Percentiles rank a stretch among this genome's conserved stretches.
phyloP scores from a whole-genome alignment of 1,140 invertebrate genomes.

The Diorhabda elongata region DNA sequence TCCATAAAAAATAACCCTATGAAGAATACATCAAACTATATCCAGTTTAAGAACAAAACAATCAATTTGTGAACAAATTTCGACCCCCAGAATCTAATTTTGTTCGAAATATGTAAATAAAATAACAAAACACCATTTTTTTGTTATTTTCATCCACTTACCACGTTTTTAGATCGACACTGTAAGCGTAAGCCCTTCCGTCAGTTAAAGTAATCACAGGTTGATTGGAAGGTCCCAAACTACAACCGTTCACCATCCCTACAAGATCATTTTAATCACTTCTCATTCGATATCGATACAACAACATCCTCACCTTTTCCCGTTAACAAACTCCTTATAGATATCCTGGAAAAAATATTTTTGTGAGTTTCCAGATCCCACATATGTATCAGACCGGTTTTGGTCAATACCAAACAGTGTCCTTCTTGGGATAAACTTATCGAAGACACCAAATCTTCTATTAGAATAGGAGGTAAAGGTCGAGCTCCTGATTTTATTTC shows the following conservation, averaged over 20 bases:
- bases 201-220: slow-evolving; percentile 64
- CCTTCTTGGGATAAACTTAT: slow-evolving; percentile 38
- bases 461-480: slow-evolving; percentile 37
- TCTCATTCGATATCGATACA: neutral
- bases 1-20: no score
- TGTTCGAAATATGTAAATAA: no score
- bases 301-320: slow-evolving; percentile 45
- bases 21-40: no score
- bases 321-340: slow-evolving; percentile 49
- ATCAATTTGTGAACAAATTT: no score
- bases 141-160: slow-evolving; percentile 40
- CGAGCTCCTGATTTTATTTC: slow-evolving; percentile 42
- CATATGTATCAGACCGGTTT: slow-evolving; percentile 45
- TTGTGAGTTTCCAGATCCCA: slow-evolving; percentile 42
- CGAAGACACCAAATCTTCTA: slow-evolving; percentile 42
- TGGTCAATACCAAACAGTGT: slow-evolving; percentile 44
- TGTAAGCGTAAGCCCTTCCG: slow-evolving; percentile 65
- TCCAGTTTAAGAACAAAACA: no score
- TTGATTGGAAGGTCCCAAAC: slow-evolving; percentile 58
- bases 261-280: slow-evolving; percentile 33
- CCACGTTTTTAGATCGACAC: slow-evolving; percentile 61
- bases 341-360: slow-evolving; percentile 44
- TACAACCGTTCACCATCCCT: slow-evolving; percentile 55
- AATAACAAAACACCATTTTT: no score
- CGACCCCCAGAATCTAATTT: no score